These are phyloP conservation scores for Tapirus terrestris DNA, from an alignment of 2,113 vertebrate species.

Conservation along the genomic window DNA sequence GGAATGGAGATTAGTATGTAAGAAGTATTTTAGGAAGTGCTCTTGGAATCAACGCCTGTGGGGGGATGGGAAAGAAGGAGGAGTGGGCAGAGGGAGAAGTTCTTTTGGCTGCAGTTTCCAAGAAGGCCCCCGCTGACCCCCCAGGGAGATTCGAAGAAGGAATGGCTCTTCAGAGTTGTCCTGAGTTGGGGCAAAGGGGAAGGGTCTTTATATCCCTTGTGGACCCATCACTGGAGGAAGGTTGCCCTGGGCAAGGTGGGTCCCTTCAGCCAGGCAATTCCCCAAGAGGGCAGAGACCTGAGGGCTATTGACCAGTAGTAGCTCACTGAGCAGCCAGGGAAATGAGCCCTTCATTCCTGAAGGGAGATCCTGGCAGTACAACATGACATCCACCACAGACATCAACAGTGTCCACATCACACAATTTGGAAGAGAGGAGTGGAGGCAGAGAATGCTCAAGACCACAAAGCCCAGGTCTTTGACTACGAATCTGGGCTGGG, in stretches of 20 bases:
- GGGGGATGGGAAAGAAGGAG: neutral
- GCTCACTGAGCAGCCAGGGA: neutral
- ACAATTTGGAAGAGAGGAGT: neutral
- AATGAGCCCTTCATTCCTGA: neutral
- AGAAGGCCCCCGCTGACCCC: neutral
- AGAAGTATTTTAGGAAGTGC: neutral
- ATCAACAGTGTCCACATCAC: accelerated
- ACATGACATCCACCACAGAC: neutral
- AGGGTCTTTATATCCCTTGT: neutral
- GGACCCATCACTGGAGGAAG: neutral
- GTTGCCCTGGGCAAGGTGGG: neutral
- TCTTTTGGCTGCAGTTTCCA: neutral
- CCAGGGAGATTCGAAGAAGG: neutral
- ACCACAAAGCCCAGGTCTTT: neutral
- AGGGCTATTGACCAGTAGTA: neutral
- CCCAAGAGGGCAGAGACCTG: neutral
- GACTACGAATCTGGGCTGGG: neutral
- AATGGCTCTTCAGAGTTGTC: neutral
- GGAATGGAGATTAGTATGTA: neutral
- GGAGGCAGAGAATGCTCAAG: neutral
- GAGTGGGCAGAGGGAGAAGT: neutral
- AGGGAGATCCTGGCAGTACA: neutral
- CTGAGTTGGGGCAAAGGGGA: neutral
- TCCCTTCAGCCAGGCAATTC: neutral
- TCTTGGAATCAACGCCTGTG: neutral